phyloP scores from a whole-genome alignment of 1,140 invertebrate species.

The Zaprionus gabonicus region DNA sequence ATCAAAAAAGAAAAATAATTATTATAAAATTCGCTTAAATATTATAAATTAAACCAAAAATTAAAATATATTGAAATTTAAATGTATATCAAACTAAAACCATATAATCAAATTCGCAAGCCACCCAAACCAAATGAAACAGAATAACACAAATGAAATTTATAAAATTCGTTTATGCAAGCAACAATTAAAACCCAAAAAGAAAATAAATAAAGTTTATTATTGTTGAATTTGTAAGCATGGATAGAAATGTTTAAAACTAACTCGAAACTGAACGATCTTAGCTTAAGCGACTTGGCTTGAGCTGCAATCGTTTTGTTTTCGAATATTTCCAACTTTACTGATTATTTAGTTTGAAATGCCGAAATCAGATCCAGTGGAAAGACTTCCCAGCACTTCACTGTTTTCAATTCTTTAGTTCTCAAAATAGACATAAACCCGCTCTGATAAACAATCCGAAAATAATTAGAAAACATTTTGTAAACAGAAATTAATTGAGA shows the following conservation, averaged over 20 bases:
- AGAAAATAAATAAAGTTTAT: conserved; percentile 60
- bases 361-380: background rate
- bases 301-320: conserved; percentile 35
- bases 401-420: conserved; percentile 50
- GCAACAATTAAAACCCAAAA: conserved; percentile 46
- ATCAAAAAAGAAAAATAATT: conserved; percentile 36
- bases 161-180: conserved; percentile 60
- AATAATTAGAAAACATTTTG: conserved; percentile 78
- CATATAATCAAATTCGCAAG: conserved; percentile 73
- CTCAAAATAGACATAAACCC: conserved; percentile 55
- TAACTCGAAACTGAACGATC: conserved; percentile 5
- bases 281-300: conserved; percentile 29
- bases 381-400: conserved; percentile 11
- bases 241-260: conserved; percentile 36
- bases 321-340: background rate
- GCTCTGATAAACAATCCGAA: conserved; percentile 65
- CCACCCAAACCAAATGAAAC: conserved; percentile 53
- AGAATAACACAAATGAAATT: conserved; percentile 50
- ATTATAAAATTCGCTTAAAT: conserved; percentile 52
- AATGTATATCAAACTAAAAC: conserved; percentile 60
- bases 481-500: conserved; percentile 65
- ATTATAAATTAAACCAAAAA: conserved; percentile 16
- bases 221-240: conserved; percentile 77
- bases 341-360: background rate
- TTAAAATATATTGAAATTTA: conserved; percentile 14